Percentiles rank a stretch among this genome's conserved stretches.
These are phyloP conservation scores for Thermophis baileyi DNA, from an alignment of 2,113 vertebrate genomes.

Conservation along the genomic window DNA sequence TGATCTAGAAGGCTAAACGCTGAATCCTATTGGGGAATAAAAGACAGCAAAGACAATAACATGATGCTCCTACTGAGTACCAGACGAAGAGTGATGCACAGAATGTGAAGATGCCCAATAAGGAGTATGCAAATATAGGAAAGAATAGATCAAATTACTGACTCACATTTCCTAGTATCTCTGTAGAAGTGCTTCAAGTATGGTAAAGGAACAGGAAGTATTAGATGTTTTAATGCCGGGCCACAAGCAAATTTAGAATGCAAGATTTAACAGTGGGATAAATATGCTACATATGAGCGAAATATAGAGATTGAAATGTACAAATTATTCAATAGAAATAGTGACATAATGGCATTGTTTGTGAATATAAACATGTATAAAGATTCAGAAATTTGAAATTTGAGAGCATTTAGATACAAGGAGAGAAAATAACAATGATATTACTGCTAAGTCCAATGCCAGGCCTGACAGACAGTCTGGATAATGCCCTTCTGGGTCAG, in stretches of 20 bases:
- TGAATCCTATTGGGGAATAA: background rate
- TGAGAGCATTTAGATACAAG: background rate
- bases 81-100: background rate
- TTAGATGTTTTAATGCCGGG: background rate
- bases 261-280: background rate
- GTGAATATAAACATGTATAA: background rate
- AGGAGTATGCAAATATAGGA: background rate
- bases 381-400: background rate
- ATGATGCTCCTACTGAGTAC: background rate
- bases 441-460: background rate
- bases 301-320: background rate
- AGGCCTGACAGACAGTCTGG: background rate
- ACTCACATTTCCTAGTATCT: background rate
- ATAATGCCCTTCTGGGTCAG: background rate
- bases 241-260: background rate
- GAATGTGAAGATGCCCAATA: background rate
- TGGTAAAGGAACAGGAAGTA: background rate
- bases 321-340: background rate
- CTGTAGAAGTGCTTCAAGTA: background rate
- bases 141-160: background rate
- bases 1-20: background rate
- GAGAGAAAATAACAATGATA: background rate
- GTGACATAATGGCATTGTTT: background rate
- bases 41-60: background rate
- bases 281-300: background rate